Conservation (phyloP, 2,113 vertebrate species). For the Pelusios castaneus region DNA sequence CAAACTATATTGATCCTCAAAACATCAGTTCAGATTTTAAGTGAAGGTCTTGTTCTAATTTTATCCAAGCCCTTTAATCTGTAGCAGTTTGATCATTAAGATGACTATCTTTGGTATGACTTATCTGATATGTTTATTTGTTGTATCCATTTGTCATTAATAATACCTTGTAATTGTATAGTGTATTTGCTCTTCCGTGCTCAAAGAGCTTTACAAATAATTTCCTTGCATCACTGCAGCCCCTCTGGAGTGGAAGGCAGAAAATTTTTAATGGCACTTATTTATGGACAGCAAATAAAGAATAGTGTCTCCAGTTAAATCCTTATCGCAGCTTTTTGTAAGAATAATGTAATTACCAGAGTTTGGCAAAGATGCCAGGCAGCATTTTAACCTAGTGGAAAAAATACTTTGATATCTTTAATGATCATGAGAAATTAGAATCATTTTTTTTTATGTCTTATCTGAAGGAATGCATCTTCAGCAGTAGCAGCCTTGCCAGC, state of each 20-base stretch:
- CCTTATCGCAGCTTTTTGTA: neutral
- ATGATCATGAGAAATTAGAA: neutral
- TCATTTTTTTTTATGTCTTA: neutral
- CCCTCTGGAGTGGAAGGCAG: neutral
- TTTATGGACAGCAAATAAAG: neutral
- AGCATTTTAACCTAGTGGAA: neutral
- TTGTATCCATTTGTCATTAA: neutral
- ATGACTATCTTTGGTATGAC: neutral
- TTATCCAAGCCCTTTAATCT: neutral
- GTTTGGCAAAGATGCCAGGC: neutral
- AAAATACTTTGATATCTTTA: neutral
- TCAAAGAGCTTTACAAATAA: neutral
- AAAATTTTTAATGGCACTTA: neutral
- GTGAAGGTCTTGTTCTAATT: neutral
- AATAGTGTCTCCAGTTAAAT: neutral
- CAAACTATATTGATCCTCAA: neutral
- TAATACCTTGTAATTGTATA: neutral
- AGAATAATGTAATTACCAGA: neutral
- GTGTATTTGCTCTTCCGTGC: neutral
- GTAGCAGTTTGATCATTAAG: neutral
- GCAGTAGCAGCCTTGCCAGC: neutral
- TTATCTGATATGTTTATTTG: too few species aligned
- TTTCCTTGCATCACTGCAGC: neutral
- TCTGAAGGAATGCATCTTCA: accelerated
- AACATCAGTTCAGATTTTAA: neutral